Conservation (phyloP, 2,113 vertebrate species). For the Vulpes vulpes region DNA sequence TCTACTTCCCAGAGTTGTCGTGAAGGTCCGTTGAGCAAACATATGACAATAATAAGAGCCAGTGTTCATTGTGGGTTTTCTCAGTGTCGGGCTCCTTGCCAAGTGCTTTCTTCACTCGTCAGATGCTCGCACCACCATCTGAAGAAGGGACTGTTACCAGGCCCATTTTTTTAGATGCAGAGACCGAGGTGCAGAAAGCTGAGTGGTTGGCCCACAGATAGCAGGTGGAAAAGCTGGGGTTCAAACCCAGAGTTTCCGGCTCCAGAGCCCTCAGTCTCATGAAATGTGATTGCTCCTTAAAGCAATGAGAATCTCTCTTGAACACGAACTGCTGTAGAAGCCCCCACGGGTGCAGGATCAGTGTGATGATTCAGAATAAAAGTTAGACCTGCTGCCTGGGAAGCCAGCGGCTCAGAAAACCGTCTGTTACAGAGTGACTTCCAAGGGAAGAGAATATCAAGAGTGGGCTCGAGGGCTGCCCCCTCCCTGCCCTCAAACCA, state of each 20-base stretch:
- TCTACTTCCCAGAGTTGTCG: neutral
- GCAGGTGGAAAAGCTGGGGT: neutral
- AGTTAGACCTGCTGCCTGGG: neutral
- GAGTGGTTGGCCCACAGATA: neutral
- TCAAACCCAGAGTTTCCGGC: neutral
- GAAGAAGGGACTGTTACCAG: neutral
- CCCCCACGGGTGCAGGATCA: rapidly evolving
- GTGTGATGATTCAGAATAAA: neutral
- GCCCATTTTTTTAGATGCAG: neutral
- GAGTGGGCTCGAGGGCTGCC: neutral
- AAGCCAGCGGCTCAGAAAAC: neutral
- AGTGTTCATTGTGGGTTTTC: no score
- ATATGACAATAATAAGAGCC: neutral
- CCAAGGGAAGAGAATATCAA: neutral
- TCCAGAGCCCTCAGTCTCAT: neutral
- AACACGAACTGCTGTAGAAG: neutral
- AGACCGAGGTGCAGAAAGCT: neutral
- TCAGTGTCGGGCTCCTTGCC: neutral
- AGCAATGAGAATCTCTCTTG: neutral
- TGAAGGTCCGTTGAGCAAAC: neutral
- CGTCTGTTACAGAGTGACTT: neutral
- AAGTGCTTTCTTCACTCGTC: neutral
- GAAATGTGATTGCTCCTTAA: neutral
- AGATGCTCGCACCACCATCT: neutral
- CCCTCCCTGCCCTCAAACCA: neutral